Base-by-base conservation (phyloP, 2,113 vertebrate species). In the Xenopus borealis region DNA sequence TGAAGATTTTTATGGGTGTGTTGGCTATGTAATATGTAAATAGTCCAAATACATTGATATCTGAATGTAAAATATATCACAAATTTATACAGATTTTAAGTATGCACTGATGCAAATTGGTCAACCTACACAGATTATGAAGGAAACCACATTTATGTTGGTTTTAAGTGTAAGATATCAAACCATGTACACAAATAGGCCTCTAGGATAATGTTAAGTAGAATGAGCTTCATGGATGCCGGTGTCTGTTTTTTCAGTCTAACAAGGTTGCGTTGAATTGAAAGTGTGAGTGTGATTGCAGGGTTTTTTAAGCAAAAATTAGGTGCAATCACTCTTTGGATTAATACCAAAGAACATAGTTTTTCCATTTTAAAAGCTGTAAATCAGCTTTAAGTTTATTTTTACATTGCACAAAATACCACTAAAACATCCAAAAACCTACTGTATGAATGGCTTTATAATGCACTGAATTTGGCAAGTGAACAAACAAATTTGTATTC, bases 101-200 rank as follows among this genome's bases (percentile, higher is more conserved):
- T 33, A 7, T 33, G 30, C 7, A 33, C 7, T 33, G 30, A 33
- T 33, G 3, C n/a, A n/a, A 33, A 4, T 3, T 33, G 7, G 3
- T 3, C 30, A 33, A 7, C 3, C 3, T 33, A 7, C 30, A 33
- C 30, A 33, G 30, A 33, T 7, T 33, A 33, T 33, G 30, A n/a
- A n/a, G n/a, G n/a, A n/a, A n/a, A n/a, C n/a, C 23, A 27, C 23
- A 20, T 66, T 72, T 66, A 53, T 72, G 50, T 66, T 47, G 23
- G 16, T 53, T 72, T 72, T 72, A 20, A 18, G 61, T 65, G 50
- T 12, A 13, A 40, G 55, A 64, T 63, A 72, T 72, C 62, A 65
- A 63, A 65, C 47, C 6, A 55, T 52, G 55, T 20, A 73, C 13
- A 66, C 30, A 73, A 66, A 57, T 57, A 65, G n/a, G 50, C 50